phyloP scores from a whole-genome alignment of 37 sponge, comb jelly and placozoan genomes.

The Lycopodina hypogea region DNA sequence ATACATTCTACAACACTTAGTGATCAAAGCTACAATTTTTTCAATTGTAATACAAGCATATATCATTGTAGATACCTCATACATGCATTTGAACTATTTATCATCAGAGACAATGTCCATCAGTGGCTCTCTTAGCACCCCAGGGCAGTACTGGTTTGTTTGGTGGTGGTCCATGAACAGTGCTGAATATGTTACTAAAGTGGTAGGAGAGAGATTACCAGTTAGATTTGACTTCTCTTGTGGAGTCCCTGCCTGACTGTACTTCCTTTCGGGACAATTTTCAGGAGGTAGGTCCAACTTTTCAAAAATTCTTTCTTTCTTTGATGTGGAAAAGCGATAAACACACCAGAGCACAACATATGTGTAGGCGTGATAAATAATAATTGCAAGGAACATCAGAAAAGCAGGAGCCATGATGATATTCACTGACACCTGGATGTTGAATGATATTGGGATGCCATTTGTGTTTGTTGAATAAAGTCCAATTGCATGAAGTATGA shows the following conservation, averaged over 20 bases:
- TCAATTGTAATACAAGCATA: too few species aligned
- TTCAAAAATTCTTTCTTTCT: too few species aligned
- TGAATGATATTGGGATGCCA: background rate
- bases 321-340: too few species aligned
- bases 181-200: background rate
- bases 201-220: background rate
- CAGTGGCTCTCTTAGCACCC: slow-evolving; percentile 12
- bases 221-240: background rate
- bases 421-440: background rate
- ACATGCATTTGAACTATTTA: background rate
- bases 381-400: background rate
- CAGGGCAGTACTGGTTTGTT: background rate
- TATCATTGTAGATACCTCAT: too few species aligned
- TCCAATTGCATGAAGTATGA: background rate
- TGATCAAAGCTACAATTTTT: too few species aligned
- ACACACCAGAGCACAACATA: too few species aligned
- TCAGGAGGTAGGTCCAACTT: too few species aligned
- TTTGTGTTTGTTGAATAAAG: background rate
- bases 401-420: background rate
- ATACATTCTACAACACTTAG: too few species aligned
- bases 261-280: too few species aligned
- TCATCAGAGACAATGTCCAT: slow-evolving; percentile 8
- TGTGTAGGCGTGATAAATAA: slow-evolving; percentile 10
- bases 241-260: too few species aligned
- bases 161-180: background rate